A percentile compares a stretch with the other conserved stretches of the same genome.
Conservation (phyloP, 2,113 vertebrate species). For the Tor tambroides region DNA sequence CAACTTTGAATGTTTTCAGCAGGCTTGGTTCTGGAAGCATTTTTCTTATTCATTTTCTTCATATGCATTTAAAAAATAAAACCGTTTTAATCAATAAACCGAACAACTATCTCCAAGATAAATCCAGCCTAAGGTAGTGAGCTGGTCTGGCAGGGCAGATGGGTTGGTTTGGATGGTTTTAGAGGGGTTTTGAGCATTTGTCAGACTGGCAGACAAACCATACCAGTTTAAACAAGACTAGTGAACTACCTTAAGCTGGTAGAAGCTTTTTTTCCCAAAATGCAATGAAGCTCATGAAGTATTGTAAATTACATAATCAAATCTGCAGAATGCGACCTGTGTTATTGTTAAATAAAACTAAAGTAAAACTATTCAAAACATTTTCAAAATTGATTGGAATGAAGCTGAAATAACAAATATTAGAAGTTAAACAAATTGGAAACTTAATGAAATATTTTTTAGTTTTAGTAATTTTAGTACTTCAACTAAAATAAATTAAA, state of each 20-base stretch:
- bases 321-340: too few relatives aligned
- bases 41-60: background rate
- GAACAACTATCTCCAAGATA: background rate
- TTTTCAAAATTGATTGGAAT: too few relatives aligned
- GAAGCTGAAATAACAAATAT: too few relatives aligned
- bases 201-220: background rate
- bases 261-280: background rate
- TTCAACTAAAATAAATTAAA: too few relatives aligned
- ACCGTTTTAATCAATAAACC: background rate
- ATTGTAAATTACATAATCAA: too few relatives aligned
- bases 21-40: background rate
- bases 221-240: background rate
- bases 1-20: background rate
- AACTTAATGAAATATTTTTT: too few relatives aligned
- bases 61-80: background rate
- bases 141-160: background rate
- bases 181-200: background rate
- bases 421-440: too few relatives aligned
- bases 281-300: background rate
- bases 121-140: background rate
- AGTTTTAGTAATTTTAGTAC: too few relatives aligned
- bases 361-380: too few relatives aligned
- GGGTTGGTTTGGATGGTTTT: background rate
- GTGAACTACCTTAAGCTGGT: background rate
- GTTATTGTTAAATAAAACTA: too few relatives aligned